Percentiles rank a stretch among this genome's conserved stretches.
These are phyloP conservation scores for Leucoraja erinaceus DNA, from an alignment of 2,113 vertebrate species.

Conservation along the genomic window DNA sequence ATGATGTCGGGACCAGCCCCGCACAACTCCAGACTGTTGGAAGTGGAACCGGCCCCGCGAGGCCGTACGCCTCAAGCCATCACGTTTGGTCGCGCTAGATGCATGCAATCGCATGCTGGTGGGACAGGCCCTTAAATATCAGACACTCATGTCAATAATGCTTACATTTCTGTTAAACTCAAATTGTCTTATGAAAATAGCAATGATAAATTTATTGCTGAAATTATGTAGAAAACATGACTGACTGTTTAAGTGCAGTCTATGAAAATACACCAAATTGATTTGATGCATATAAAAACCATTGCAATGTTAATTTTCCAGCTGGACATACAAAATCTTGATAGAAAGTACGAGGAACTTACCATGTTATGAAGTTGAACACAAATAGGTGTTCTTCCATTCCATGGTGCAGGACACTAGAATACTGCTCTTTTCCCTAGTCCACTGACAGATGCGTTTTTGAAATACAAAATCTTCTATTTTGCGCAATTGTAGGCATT, in stretches of 20 bases:
- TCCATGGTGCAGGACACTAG: slow-evolving; percentile 21
- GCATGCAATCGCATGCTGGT: no score
- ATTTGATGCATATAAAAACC: not conserved
- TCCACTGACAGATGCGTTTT: not conserved
- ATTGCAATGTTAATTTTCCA: not conserved
- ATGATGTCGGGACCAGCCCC: no score
- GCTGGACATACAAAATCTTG: not conserved
- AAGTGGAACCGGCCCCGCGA: no score
- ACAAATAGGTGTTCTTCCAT: slow-evolving; percentile 11
- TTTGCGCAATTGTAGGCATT: not conserved
- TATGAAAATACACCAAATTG: not conserved
- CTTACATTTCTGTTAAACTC: not conserved
- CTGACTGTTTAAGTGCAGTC: not conserved
- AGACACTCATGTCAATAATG: not conserved
- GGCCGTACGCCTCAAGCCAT: no score
- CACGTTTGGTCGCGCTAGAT: no score
- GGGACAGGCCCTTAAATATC: no score
- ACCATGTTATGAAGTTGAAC: slow-evolving; percentile 22
- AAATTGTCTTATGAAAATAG: not conserved
- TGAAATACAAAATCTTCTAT: not conserved
- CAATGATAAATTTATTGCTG: not conserved
- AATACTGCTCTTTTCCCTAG: not conserved
- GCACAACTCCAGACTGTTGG: no score
- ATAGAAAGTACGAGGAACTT: not conserved
- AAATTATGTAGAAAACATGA: not conserved